Evolutionary conservation across 2,797 vertebrate genomes (phyloP), one percentile per base, ranked within the genome.

Genomic region (Salmo trutta): DNA sequence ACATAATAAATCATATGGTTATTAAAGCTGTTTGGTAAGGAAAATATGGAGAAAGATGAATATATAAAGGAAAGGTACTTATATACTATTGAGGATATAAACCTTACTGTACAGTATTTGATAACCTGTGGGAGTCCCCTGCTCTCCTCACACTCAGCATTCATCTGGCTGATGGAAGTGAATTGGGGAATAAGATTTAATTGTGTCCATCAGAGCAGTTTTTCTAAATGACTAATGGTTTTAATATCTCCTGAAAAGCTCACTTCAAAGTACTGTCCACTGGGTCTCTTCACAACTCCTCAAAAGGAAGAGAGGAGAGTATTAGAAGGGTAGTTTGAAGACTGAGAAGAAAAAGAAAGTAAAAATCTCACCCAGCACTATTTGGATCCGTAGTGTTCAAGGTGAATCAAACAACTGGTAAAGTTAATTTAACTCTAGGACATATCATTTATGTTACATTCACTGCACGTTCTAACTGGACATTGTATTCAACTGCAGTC

Each of bases 161-260:
- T 67, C 66, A 33, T 36, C 66, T 19, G 66, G 16, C 24, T 54
- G 71, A 29, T 72, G 47, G 29, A 59, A 73, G 71, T 73, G 71
- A 73, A 56, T 73, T 56, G 27, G 71, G 53, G 71, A 53, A 73
- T 73, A 53, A 31, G 52, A 59, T 73, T 29, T 73, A 73, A 73
- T 73, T 73, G 71, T 56, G 71, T 73, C 71, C 71, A 19, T 17
- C 17, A 5, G 66, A 72, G n/a, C 51, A 16, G 71, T 29, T 73
- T 73, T 56, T 73, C 52, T 51, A 3, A 31, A 53, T 73, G 71
- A 73, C 71, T 73, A 73, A 73, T 73, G 71, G 52, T 73, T 73
- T 73, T 73, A 73, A 73, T 73, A 53, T 27, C 71, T 73, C 47
- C 8, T 62, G 71, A 73, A 53, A 73, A 73, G 71, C 52, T 73